phyloP scores from a whole-genome alignment of 2,113 vertebrate species.

The Albula goreensis region DNA sequence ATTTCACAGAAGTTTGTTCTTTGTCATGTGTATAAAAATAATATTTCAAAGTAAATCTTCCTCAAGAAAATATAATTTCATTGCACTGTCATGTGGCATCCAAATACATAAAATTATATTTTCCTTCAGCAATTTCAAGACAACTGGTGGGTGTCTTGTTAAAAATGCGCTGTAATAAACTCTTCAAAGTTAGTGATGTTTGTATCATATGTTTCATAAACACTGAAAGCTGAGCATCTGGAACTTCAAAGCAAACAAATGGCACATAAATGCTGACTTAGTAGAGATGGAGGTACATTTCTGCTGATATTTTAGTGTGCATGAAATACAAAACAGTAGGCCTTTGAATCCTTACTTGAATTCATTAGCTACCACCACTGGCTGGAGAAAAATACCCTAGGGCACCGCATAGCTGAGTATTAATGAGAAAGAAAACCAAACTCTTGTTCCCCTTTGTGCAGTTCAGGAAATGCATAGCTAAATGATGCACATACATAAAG shows the following conservation, averaged over 20 bases:
- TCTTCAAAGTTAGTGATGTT: not conserved
- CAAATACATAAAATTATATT: not conserved
- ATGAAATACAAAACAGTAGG: conserved; percentile 5
- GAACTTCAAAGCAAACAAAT: conserved; percentile 3
- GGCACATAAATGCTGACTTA: not conserved
- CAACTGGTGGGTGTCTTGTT: not conserved
- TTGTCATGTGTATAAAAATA: not conserved
- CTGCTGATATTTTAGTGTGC: not conserved
- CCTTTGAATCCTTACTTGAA: conserved; percentile 1
- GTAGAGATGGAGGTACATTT: not conserved
- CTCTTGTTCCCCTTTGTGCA: conserved; percentile 36
- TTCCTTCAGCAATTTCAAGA: not conserved
- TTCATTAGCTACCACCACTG: not conserved
- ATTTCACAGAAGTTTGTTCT: too few relatives aligned
- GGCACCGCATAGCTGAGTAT: conserved; percentile 9
- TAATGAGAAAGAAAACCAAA: conserved; percentile 7
- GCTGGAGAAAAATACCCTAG: not conserved
- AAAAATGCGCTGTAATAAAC: not conserved
- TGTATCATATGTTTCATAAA: not conserved
- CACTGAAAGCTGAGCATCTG: not conserved
- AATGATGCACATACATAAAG: conserved; percentile 52
- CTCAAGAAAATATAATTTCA: not conserved
- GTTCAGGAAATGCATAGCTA: conserved; percentile 45
- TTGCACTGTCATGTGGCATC: not conserved
- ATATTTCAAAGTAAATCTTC: not conserved